Evolutionary conservation across 1,140 invertebrate genomes (phyloP).

Genomic region (Papilio aristodemus): DNA sequence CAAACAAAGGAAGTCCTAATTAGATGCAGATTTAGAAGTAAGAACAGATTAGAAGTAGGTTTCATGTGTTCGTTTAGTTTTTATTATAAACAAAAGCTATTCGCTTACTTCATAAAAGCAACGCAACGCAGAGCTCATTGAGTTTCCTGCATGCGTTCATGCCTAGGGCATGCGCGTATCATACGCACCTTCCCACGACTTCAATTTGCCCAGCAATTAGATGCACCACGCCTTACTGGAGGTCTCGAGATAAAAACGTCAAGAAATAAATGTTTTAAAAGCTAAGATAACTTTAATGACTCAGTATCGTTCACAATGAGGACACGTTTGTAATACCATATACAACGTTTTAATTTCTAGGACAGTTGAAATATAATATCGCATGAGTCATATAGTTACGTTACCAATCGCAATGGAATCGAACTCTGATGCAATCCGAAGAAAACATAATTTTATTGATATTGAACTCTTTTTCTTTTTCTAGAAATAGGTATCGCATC

Average conservation of each 20-base stretch:
- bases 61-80: not conserved
- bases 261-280: conserved; percentile 11
- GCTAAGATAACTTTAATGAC: conserved; percentile 2
- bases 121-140: not conserved
- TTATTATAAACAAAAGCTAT: not conserved
- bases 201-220: conserved; percentile 22
- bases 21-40: no score
- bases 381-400: not conserved
- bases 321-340: not conserved
- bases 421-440: no score
- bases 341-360: conserved; percentile 11
- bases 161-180: conserved; percentile 15
- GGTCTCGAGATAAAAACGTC: conserved; percentile 1
- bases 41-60: no score
- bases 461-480: no score
- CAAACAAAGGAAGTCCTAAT: no score
- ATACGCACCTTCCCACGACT: conserved; percentile 23
- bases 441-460: no score
- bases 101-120: not conserved
- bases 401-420: not conserved
- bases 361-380: not conserved
- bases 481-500: no score
- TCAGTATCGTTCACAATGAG: not conserved
- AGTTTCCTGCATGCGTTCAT: conserved; percentile 23
- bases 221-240: conserved; percentile 7